Conservation (phyloP, 2,797 vertebrate species). For the Ambastaia sidthimunki region DNA sequence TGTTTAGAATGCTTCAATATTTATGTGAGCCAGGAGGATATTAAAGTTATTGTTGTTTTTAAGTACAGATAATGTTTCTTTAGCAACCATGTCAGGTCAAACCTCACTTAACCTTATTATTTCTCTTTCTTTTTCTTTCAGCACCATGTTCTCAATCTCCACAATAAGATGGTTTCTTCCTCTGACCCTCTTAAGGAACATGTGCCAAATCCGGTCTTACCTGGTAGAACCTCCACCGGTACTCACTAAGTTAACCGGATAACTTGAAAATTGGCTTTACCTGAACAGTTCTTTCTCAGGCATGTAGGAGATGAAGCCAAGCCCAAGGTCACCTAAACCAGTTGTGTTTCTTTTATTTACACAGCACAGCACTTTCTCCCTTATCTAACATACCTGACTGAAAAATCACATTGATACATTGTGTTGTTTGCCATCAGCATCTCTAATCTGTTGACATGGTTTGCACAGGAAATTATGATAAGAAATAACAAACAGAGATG, state of each 20-base stretch:
- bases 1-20: too few relatives aligned
- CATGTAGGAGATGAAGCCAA: background rate
- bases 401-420: too few relatives aligned
- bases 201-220: constrained; percentile 14
- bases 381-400: too few relatives aligned
- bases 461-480: too few relatives aligned
- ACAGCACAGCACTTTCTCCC: background rate
- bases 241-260: constrained; percentile 19
- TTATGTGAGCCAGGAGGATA: background rate
- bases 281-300: background rate
- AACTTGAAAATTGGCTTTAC: constrained; percentile 29
- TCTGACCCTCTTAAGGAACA: constrained; percentile 42
- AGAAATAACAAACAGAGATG: too few relatives aligned
- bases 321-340: background rate
- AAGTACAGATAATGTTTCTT: background rate
- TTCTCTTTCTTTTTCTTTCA: constrained; percentile 2
- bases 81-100: constrained; percentile 20
- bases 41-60: background rate
- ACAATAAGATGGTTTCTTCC: constrained; percentile 47
- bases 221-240: constrained; percentile 10
- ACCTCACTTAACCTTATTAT: constrained; percentile 30
- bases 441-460: too few relatives aligned
- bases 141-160: constrained; percentile 38
- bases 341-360: background rate
- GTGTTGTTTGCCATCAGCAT: too few relatives aligned